These are phyloP conservation scores for Psittacula echo DNA, from an alignment of 2,797 vertebrate genomes.

Conservation along the genomic window DNA sequence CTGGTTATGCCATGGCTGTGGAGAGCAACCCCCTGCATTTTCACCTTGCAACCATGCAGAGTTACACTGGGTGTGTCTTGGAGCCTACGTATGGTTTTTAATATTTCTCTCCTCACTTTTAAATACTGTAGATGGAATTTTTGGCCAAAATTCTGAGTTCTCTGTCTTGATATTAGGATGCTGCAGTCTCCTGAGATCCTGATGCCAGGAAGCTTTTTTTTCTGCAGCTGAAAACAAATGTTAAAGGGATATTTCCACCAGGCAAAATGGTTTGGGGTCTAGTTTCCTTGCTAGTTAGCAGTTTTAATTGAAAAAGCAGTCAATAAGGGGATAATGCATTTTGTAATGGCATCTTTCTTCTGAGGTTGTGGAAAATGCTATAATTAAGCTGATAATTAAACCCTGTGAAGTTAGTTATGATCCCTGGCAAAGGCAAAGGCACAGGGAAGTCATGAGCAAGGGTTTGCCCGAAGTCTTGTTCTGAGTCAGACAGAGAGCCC, in stretches of 20 bases:
- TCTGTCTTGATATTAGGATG: background rate
- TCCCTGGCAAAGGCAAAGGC: constrained; percentile 3
- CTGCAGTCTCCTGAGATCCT: background rate
- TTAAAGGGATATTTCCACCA: background rate
- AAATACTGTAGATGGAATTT: background rate
- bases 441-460: background rate
- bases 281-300: background rate
- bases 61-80: background rate
- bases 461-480: background rate
- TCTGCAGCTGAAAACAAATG: background rate
- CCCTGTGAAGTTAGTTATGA: background rate
- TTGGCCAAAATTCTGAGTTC: background rate
- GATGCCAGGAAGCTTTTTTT: background rate
- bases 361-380: background rate
- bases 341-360: constrained; percentile 3
- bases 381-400: constrained; percentile 25
- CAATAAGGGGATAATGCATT: background rate
- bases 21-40: background rate
- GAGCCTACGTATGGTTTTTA: background rate
- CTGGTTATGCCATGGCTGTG: background rate
- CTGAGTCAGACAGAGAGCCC: background rate
- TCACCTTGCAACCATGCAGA: background rate
- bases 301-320: constrained; percentile 55
- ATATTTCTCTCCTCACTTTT: background rate
- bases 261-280: background rate